A percentile compares a stretch with the other conserved stretches of the same genome.
These are phyloP conservation scores for Drosophila cardini DNA, from an alignment of 1,140 invertebrate species.

Conservation along the genomic window DNA sequence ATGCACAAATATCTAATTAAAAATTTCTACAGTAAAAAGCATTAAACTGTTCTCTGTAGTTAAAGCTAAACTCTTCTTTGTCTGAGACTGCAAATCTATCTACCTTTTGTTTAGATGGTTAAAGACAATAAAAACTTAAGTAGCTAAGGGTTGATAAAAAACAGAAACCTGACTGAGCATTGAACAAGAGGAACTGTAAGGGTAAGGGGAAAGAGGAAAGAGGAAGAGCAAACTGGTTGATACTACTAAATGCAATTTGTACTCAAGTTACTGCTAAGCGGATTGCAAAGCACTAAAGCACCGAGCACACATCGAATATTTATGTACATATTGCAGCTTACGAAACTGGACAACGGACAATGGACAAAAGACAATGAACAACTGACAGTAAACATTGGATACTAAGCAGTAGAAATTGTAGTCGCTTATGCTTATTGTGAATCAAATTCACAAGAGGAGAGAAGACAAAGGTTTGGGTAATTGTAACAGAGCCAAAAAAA, in stretches of 20 bases:
- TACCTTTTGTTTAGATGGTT: slow-evolving; percentile 12
- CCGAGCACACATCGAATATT: slow-evolving; percentile 70
- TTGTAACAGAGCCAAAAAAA: slow-evolving; percentile 1
- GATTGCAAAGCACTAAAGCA: slow-evolving; percentile 64
- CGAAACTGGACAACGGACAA: neutral
- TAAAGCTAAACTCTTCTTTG: neutral
- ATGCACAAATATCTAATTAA: no score
- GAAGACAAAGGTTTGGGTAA: slow-evolving; percentile 21
- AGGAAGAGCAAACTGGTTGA: slow-evolving; percentile 25
- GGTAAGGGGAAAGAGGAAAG: slow-evolving; percentile 17
- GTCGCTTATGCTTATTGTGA: slow-evolving; percentile 6
- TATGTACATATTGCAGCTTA: slow-evolving; percentile 58
- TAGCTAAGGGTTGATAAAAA: slow-evolving; percentile 34
- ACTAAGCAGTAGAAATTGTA: slow-evolving; percentile 10
- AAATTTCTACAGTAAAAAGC: no score
- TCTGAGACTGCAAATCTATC: neutral
- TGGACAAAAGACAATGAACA: neutral
- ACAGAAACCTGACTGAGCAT: neutral
- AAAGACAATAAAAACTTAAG: slow-evolving; percentile 43
- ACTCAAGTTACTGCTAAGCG: slow-evolving; percentile 75
- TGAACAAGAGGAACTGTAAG: slow-evolving; percentile 2
- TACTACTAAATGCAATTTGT: slow-evolving; percentile 73
- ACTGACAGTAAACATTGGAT: neutral
- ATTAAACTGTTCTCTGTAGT: no score
- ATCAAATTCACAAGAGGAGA: neutral